Evolutionary conservation across 2,113 vertebrate genomes (phyloP).

Genomic region (Forbesichthys agassizii): DNA sequence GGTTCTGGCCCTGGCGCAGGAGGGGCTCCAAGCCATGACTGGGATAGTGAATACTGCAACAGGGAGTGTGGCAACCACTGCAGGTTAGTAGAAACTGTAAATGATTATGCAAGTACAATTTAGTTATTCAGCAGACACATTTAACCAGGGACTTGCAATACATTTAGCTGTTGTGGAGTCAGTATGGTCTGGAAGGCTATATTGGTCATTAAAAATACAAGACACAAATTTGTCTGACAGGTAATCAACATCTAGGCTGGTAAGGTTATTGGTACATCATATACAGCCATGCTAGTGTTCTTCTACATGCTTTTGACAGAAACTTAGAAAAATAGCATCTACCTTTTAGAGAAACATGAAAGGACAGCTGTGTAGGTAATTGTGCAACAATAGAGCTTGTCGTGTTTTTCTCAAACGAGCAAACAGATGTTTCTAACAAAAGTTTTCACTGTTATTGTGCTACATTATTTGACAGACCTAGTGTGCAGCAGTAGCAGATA

Average conservation of each 20-base stretch:
- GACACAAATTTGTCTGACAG: not conserved
- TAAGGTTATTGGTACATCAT: constrained; percentile 2
- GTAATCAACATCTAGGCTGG: not conserved
- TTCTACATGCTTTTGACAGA: constrained; percentile 25
- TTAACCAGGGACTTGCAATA: too few species aligned
- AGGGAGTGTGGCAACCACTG: constrained; percentile 95
- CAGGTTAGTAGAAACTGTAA: constrained; percentile 78
- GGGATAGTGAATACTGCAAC: constrained; percentile 93
- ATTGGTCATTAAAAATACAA: not conserved
- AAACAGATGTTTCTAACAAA: constrained; percentile 52
- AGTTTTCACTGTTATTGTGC: constrained; percentile 44
- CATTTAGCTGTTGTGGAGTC: too few species aligned
- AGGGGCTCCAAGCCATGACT: constrained; percentile 84
- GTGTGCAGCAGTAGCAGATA: constrained; percentile 2
- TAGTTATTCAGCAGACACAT: too few species aligned
- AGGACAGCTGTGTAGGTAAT: constrained; percentile 63
- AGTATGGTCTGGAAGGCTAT: not conserved
- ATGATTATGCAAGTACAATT: too few species aligned
- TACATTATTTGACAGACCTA: constrained; percentile 30
- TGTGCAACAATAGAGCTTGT: constrained; percentile 64
- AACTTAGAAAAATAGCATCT: constrained; percentile 47
- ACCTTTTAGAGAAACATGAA: constrained; percentile 26
- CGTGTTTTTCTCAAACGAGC: constrained; percentile 56
- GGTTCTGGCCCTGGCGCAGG: constrained; percentile 75
- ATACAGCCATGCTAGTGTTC: constrained; percentile 14